Percentiles rank a stretch among this genome's conserved stretches.
Conservation (phyloP, 2,113 vertebrate species). For the Propithecus coquereli region DNA sequence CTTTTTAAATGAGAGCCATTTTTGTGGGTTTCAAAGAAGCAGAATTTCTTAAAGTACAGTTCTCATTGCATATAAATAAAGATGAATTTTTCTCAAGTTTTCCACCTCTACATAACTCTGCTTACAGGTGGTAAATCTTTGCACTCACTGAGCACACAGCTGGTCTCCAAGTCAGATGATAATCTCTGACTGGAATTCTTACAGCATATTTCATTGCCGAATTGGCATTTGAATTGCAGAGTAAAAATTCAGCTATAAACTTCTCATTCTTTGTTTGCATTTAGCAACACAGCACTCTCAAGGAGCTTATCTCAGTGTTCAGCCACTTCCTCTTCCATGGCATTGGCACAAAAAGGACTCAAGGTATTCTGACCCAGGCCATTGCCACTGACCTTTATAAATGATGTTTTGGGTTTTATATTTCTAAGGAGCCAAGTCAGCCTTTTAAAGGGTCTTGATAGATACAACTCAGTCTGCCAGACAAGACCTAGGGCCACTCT, state of each 20-base stretch:
- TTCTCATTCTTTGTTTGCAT: conserved; percentile 19
- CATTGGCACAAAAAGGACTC: conserved; percentile 14
- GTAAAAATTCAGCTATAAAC: conserved; percentile 42
- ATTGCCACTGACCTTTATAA: conserved; percentile 60
- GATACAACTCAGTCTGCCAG: conserved; percentile 56
- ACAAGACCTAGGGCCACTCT: conserved; percentile 31
- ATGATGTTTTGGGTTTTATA: conserved; percentile 57
- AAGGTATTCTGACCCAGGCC: conserved; percentile 53
- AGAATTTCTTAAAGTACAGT: background rate
- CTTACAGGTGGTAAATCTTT: conserved; percentile 46
- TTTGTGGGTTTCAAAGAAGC: background rate
- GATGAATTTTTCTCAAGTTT: background rate
- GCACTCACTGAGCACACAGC: conserved; percentile 36
- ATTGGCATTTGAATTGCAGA: conserved; percentile 40
- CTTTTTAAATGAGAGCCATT: background rate
- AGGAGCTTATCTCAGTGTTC: conserved; percentile 3
- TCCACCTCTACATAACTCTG: conserved; percentile 44
- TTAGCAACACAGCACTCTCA: conserved; percentile 22
- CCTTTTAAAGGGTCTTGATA: conserved; percentile 53
- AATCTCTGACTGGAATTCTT: conserved; percentile 57
- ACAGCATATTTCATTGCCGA: conserved; percentile 37
- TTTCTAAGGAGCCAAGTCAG: conserved; percentile 66
- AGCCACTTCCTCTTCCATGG: conserved; percentile 25
- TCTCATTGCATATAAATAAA: conserved; percentile 26
- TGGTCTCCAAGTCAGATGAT: conserved; percentile 58